Evolutionary conservation across 2,113 vertebrate species (phyloP).

Genomic region (Trachemys scripta): DNA sequence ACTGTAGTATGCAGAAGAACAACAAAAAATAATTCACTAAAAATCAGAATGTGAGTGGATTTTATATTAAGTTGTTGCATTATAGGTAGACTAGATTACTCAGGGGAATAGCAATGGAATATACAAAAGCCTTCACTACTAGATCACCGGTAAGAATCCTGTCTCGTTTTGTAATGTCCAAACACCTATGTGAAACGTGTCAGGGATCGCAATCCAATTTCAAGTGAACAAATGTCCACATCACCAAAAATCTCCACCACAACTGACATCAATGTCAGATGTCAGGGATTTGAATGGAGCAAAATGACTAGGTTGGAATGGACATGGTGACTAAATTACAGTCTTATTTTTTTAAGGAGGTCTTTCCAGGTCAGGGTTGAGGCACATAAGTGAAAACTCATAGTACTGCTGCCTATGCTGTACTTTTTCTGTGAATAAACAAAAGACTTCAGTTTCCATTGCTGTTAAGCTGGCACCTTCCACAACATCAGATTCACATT

Average conservation of each 20-base stretch:
- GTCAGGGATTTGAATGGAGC: not conserved
- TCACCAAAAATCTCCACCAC: not conserved
- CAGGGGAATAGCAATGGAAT: not conserved
- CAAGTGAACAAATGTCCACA: not conserved
- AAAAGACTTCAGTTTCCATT: not conserved
- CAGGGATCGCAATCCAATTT: not conserved
- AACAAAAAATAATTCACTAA: not conserved
- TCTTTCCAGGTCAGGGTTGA: not conserved
- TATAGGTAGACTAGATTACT: not conserved
- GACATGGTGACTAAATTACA: not conserved
- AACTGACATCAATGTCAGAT: not conserved
- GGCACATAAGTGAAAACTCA: not conserved
- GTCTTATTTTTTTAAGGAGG: not conserved
- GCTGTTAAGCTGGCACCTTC: slow-evolving; percentile 14
- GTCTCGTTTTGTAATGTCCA: not conserved
- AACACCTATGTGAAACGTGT: not conserved
- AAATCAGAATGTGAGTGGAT: not conserved
- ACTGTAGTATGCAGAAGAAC: slow-evolving; percentile 30
- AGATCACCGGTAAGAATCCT: not conserved
- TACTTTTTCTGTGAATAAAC: not conserved
- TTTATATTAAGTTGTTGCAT: not conserved
- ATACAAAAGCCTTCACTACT: not conserved
- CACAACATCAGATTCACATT: not conserved
- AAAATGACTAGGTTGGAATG: not conserved
- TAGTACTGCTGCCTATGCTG: not conserved